Conservation (phyloP, 2,113 vertebrate species). For the Pteropus alecto region DNA sequence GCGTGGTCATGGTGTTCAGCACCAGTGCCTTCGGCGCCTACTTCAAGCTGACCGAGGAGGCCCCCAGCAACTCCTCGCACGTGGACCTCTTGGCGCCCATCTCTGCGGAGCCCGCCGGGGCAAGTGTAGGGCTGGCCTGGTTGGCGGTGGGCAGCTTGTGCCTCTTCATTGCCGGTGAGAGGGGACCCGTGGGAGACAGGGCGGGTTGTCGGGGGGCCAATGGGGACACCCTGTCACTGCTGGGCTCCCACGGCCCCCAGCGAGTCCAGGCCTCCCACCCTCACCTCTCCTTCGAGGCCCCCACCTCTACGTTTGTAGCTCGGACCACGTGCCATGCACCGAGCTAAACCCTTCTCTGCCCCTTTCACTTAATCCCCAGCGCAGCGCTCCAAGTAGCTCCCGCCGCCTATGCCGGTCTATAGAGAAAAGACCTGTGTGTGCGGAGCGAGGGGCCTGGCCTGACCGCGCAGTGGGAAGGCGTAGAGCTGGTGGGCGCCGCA, state of each 20-base stretch:
- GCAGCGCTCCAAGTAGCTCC: neutral
- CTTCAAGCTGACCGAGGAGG: conserved; percentile 85
- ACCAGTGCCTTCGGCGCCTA: conserved; percentile 89
- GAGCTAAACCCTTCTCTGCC: neutral
- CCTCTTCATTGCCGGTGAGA: conserved; percentile 91
- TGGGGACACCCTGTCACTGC: neutral
- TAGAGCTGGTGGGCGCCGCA: too few species aligned
- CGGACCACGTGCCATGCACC: neutral
- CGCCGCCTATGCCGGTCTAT: accelerated
- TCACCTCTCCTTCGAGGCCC: neutral
- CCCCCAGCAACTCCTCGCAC: conserved; percentile 73
- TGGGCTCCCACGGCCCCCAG: neutral
- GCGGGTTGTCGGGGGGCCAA: neutral
- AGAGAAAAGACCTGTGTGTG: neutral
- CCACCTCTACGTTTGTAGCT: neutral
- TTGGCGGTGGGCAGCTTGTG: conserved; percentile 90
- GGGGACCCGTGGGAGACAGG: neutral
- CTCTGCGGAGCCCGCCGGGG: neutral
- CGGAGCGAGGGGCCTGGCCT: neutral
- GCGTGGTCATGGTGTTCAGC: conserved; percentile 90
- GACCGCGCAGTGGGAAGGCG: too few species aligned
- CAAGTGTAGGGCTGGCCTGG: conserved; percentile 84
- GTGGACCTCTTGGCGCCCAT: neutral
- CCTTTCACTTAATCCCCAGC: neutral
- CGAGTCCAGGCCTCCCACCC: neutral